Conservation (phyloP, 1,140 invertebrate genomes). For the Trichogramma pretiosum region DNA sequence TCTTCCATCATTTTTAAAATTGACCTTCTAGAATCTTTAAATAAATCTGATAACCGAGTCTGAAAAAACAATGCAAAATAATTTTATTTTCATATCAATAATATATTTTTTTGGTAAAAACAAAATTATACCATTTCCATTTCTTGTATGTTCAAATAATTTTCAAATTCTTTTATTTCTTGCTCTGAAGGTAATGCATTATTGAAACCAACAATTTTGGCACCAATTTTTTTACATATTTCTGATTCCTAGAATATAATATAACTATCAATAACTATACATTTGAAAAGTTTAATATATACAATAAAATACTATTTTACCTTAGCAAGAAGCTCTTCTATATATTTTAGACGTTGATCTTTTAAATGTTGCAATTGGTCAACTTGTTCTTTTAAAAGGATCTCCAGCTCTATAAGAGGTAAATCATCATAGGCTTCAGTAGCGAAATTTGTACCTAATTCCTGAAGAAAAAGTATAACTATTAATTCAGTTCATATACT, state of each 20-base stretch:
- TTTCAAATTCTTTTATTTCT: conserved; percentile 44
- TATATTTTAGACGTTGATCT: conserved; percentile 26
- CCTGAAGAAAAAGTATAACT: conserved; percentile 19
- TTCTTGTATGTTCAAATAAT: conserved; percentile 47
- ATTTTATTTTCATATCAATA: background rate
- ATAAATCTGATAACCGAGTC: conserved; percentile 43
- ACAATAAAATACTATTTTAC: conserved; percentile 14
- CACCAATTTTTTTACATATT: conserved; percentile 27
- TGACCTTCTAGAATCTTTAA: conserved; percentile 44
- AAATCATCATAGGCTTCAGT: conserved; percentile 25
- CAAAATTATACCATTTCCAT: conserved; percentile 38
- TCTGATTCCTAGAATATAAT: conserved; percentile 24
- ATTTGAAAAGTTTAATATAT: background rate
- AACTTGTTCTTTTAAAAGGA: conserved; percentile 25
- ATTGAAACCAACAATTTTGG: conserved; percentile 20
- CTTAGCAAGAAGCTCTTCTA: conserved; percentile 26
- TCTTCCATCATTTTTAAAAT: conserved; percentile 51
- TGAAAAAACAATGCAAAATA: conserved; percentile 11
- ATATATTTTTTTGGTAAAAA: background rate
- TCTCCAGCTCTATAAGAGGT: conserved; percentile 27
- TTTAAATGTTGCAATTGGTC: conserved; percentile 26
- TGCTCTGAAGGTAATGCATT: conserved; percentile 37
- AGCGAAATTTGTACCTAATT: conserved; percentile 24
- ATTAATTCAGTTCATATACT: conserved; percentile 3
- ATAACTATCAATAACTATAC: too few species aligned